Evolutionary conservation across 1,140 invertebrate genomes (phyloP).

Genomic region (Drosophila busckii): DNA sequence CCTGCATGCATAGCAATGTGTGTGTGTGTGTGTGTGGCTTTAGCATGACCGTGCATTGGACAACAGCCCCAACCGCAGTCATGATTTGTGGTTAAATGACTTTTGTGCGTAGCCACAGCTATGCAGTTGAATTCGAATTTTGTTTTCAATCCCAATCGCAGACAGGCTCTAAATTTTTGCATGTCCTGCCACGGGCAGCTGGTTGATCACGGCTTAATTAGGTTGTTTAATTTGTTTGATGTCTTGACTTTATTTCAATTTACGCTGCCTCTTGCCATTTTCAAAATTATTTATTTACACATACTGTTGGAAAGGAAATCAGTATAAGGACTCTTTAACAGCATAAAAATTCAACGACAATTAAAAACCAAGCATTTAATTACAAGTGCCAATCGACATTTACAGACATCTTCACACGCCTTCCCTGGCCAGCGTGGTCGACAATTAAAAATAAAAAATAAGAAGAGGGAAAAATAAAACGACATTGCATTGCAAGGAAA

Average conservation of each 20-base stretch:
- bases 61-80: slow-evolving; percentile 42
- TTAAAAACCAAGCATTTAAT: slow-evolving; percentile 56
- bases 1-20: too few relatives aligned
- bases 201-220: too few relatives aligned
- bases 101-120: slow-evolving; percentile 38
- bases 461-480: slow-evolving; percentile 30
- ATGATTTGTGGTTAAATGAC: slow-evolving; percentile 69
- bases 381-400: slow-evolving; percentile 61
- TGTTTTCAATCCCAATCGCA: too few relatives aligned
- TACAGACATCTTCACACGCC: slow-evolving; percentile 2
- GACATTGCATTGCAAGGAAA: slow-evolving; percentile 44
- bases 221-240: too few relatives aligned
- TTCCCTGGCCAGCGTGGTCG: slow-evolving; percentile 3
- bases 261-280: too few relatives aligned
- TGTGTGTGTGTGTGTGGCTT: slow-evolving; percentile 8
- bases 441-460: slow-evolving; percentile 20
- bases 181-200: too few relatives aligned
- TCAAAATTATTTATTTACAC: too few relatives aligned
- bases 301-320: too few relatives aligned
- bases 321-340: too few relatives aligned
- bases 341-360: slow-evolving; percentile 22
- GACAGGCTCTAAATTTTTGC: too few relatives aligned
- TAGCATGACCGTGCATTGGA: slow-evolving; percentile 20
- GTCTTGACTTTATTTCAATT: too few relatives aligned
- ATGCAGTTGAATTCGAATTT: background rate